phyloP scores from a whole-genome alignment of 2,888 invertebrate species.

The Hipparchia semele region DNA sequence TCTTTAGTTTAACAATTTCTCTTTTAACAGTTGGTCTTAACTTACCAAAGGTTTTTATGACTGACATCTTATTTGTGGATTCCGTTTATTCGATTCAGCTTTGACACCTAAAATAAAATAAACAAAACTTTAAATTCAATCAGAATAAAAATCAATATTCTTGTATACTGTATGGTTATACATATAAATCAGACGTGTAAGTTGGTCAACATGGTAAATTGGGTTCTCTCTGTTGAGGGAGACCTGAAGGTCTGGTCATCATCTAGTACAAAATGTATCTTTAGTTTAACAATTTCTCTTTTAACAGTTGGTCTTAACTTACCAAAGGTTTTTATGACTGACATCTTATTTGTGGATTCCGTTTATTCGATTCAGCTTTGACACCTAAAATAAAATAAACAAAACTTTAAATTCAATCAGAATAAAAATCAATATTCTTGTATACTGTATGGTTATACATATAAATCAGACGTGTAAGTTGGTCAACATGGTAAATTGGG shows the following conservation, averaged over 20 bases:
- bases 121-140: not conserved
- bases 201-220: constrained; percentile 58
- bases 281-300: too few species aligned
- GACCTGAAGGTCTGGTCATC: constrained; percentile 77
- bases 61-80: not conserved
- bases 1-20: not conserved
- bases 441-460: not conserved
- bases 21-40: not conserved
- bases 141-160: not conserved
- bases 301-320: not conserved
- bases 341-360: not conserved
- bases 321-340: not conserved
- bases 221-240: constrained; percentile 80
- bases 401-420: not conserved
- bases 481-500: constrained; percentile 64
- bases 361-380: not conserved
- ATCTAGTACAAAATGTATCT: constrained; percentile 43
- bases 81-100: not conserved
- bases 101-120: not conserved
- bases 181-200: not conserved
- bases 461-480: constrained; percentile 40
- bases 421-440: not conserved
- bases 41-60: not conserved
- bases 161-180: not conserved
- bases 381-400: not conserved